Evolutionary conservation across 2,888 invertebrate species (phyloP).

Genomic region (Aspidapion aeneum): DNA sequence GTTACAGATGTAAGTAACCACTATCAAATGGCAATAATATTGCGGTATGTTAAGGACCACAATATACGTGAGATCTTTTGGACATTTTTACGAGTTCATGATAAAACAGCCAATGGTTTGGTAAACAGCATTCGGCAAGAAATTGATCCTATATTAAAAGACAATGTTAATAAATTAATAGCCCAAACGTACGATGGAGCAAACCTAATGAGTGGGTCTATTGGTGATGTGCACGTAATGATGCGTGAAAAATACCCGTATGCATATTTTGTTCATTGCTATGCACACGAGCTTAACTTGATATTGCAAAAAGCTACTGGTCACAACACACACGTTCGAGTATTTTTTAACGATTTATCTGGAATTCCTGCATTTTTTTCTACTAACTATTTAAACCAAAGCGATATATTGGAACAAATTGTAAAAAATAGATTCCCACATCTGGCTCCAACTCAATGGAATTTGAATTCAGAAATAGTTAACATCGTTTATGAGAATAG

Average conservation of each 20-base stretch:
- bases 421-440: slow-evolving; percentile 11
- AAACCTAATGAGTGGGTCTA: slow-evolving; percentile 19
- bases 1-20: slow-evolving; percentile 4
- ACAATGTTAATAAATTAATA: slow-evolving; percentile 21
- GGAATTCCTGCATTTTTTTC: slow-evolving; percentile 19
- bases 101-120: slow-evolving; percentile 13
- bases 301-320: slow-evolving; percentile 22
- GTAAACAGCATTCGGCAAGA: slow-evolving; percentile 11
- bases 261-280: slow-evolving; percentile 25
- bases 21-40: slow-evolving; percentile 11
- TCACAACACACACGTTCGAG: slow-evolving; percentile 15
- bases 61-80: slow-evolving; percentile 9
- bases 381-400: slow-evolving; percentile 7
- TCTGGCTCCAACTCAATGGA: slow-evolving; percentile 11
- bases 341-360: slow-evolving; percentile 12
- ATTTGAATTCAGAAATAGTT: slow-evolving; percentile 11
- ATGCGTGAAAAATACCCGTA: slow-evolving; percentile 19
- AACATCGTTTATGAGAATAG: slow-evolving; percentile 15
- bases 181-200: slow-evolving; percentile 24
- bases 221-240: slow-evolving; percentile 20
- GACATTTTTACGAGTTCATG: slow-evolving; percentile 6
- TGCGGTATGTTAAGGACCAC: slow-evolving; percentile 4
- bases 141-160: slow-evolving; percentile 17
- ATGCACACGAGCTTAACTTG: slow-evolving; percentile 23
- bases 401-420: slow-evolving; percentile 15